Base-by-base conservation (phyloP, 2,797 vertebrate genomes). In the Sebastiscus albofasciatus region DNA sequence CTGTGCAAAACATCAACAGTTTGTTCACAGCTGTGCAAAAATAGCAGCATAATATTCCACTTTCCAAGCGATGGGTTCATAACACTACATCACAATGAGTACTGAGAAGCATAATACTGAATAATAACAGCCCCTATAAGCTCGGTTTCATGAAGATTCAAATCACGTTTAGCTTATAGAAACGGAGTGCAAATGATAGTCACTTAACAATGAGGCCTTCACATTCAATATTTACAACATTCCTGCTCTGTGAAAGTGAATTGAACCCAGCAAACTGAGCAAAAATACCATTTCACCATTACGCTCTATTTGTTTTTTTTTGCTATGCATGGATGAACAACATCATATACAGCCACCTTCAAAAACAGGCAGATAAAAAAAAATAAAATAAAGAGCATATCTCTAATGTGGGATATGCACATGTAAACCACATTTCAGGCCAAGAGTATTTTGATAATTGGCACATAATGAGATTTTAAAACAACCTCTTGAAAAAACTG, bases 1-100 rank as follows among this genome's bases (percentile, higher is more conserved):
- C 88, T 91, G 93, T 94, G 92, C 92, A 93, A 94, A 91, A 92
- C 89, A 88, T 80, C 55, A 46, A 77, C 42, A 29, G 52, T 92
- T 94, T 94, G 93, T 90, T 94, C 91, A 89, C 71, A 86, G 85
- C 88, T 93, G 93, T 93, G 93, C 93, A 94, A 94, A 54, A 93
- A 83, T 90, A 94, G 93, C 92, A 92, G 93, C 90, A 77, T 92
- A 84, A 87, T 75, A 88, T 75, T 93, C 87, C 77, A 89, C 86
- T 88, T 75, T 88, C 78, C 70, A 90, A 92, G 90, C 90, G 62
- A 90, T 71, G 77, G 58, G 39, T 81, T 90, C 88, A 95, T 87
- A 82, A 82, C 77, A 92, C 89, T 49, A 87, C 86, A 36, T 72
- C 75, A 90, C 85, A 58, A 90, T 49, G 77, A 85, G 67, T 73